These are phyloP conservation scores for Eucera pruinosa DNA, from an alignment of 2,888 invertebrate species.

Conservation along the genomic window DNA sequence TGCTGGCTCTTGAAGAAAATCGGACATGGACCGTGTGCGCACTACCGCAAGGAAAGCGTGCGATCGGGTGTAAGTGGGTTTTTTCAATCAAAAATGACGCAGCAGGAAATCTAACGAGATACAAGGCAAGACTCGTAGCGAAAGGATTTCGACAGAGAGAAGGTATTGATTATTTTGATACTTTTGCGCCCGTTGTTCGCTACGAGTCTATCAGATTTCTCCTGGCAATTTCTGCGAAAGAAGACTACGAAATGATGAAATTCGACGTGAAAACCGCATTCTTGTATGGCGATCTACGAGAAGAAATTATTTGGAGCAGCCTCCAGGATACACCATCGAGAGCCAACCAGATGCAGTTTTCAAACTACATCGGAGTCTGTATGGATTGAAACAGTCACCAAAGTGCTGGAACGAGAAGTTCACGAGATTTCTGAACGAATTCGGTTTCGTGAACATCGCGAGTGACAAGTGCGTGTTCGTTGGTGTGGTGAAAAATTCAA, in stretches of 20 bases:
- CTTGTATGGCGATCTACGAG: not conserved
- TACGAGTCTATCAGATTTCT: not conserved
- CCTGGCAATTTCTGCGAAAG: not conserved
- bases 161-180: not conserved
- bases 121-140: too few relatives aligned
- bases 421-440: not conserved
- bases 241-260: too few relatives aligned
- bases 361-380: not conserved
- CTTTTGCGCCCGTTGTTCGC: too few relatives aligned
- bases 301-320: conserved; percentile 2
- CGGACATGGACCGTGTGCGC: too few relatives aligned
- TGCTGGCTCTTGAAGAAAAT: too few relatives aligned
- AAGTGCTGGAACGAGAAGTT: too few relatives aligned
- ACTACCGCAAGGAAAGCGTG: too few relatives aligned
- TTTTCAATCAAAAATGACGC: conserved; percentile 1
- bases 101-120: not conserved
- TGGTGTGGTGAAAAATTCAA: not conserved
- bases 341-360: not conserved
- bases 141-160: not conserved
- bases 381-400: conserved; percentile 5
- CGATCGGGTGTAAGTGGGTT: too few relatives aligned
- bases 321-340: not conserved
- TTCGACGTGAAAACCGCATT: conserved; percentile 11
- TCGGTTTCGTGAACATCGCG: not conserved
- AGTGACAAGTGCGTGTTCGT: conserved; percentile 7